A percentile compares a stretch with the other conserved stretches of the same genome.
These are phyloP conservation scores for Pogonomyrmex californicus DNA, from an alignment of 1,140 invertebrate genomes.

Conservation along the genomic window DNA sequence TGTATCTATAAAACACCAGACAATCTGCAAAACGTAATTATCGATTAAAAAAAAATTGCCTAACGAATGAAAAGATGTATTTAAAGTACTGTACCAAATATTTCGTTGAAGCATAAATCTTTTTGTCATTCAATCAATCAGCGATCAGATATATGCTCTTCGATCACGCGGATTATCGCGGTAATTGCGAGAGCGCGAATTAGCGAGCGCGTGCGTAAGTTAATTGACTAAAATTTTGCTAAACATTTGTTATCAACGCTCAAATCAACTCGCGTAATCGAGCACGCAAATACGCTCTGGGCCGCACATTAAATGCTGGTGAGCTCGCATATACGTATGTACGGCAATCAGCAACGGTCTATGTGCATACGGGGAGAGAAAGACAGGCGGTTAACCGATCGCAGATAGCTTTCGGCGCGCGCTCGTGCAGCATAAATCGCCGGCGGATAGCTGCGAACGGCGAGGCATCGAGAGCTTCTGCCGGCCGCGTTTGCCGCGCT, in stretches of 20 bases:
- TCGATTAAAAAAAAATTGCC: not conserved
- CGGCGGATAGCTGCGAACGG: constrained; percentile 16
- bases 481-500: constrained; percentile 7
- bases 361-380: constrained; percentile 33
- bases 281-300: constrained; percentile 45
- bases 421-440: constrained; percentile 53
- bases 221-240: constrained; percentile 52
- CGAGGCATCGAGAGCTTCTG: constrained; percentile 19
- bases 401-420: constrained; percentile 53
- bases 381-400: constrained; percentile 48
- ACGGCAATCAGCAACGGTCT: constrained; percentile 43
- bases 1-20: not conserved
- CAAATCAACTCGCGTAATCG: constrained; percentile 53
- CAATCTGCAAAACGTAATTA: not conserved
- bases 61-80: not conserved
- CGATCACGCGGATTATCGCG: not conserved
- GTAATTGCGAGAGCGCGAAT: not conserved
- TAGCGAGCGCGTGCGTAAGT: constrained; percentile 8
- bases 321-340: constrained; percentile 29
- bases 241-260: constrained; percentile 56
- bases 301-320: constrained; percentile 36
- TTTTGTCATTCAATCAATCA: not conserved
- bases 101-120: not conserved
- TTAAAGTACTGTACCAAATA: not conserved
- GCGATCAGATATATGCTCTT: not conserved